These are phyloP conservation scores for Trichogramma dendrolimi DNA, from an alignment of 2,888 invertebrate species.

Conservation along the genomic window DNA sequence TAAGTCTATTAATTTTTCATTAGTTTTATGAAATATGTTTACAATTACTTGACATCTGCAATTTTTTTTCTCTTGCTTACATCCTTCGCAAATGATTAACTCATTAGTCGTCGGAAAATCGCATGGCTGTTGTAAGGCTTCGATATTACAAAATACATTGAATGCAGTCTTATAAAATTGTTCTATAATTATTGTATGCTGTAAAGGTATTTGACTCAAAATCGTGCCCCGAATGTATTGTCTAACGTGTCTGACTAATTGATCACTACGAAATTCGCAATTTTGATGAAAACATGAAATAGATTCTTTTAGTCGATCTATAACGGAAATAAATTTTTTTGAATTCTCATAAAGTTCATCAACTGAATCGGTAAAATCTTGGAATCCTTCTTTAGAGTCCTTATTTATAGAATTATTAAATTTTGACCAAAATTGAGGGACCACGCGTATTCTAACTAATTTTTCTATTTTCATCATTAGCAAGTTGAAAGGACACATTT, in stretches of 20 bases:
- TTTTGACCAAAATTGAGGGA: slow-evolving; percentile 65
- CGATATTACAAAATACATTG: slow-evolving; percentile 61
- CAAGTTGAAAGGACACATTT: slow-evolving; percentile 30
- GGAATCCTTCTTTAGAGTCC: slow-evolving; percentile 60
- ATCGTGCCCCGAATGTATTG: slow-evolving; percentile 64
- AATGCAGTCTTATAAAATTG: slow-evolving; percentile 76
- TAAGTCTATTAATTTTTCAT: slow-evolving; percentile 70
- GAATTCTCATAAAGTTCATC: slow-evolving; percentile 61
- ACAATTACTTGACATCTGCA: slow-evolving; percentile 67
- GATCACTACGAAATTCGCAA: slow-evolving; percentile 57
- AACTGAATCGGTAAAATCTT: slow-evolving; percentile 65
- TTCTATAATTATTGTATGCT: slow-evolving; percentile 66
- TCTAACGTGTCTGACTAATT: slow-evolving; percentile 60
- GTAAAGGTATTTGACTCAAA: slow-evolving; percentile 67
- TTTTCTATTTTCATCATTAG: slow-evolving; percentile 58
- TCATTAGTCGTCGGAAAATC: slow-evolving; percentile 58
- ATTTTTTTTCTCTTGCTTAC: slow-evolving; percentile 60
- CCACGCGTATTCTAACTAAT: slow-evolving; percentile 59
- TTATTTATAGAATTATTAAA: slow-evolving; percentile 54
- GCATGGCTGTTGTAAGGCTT: slow-evolving; percentile 32
- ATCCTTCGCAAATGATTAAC: slow-evolving; percentile 67
- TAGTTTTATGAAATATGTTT: slow-evolving; percentile 71
- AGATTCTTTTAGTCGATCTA: slow-evolving; percentile 58
- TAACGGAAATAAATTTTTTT: slow-evolving; percentile 56
- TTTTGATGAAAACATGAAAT: slow-evolving; percentile 34